These are phyloP conservation scores for Antechinus stuartii DNA, from an alignment of 2,113 vertebrate genomes.

Conservation along the genomic window DNA sequence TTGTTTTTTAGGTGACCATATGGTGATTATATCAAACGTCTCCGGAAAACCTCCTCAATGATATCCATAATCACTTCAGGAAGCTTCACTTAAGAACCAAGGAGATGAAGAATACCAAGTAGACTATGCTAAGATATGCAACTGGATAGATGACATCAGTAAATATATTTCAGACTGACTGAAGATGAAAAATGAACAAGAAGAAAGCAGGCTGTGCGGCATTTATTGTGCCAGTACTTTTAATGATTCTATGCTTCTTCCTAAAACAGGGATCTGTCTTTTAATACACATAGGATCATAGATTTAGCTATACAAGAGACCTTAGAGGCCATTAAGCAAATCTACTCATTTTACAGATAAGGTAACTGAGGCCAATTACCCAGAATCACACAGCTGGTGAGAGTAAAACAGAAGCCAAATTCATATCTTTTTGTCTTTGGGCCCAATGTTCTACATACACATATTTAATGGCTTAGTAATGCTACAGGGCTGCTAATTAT, in stretches of 20 bases:
- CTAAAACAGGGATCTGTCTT: neutral
- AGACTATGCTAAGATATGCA: neutral
- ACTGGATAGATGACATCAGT: neutral
- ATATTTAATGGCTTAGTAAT: neutral
- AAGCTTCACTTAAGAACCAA: neutral
- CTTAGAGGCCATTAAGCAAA: neutral
- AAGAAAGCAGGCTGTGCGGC: neutral
- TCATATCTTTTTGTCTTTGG: neutral
- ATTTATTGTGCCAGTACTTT: neutral
- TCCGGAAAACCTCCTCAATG: neutral
- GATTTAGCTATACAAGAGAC: neutral
- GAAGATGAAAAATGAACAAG: neutral
- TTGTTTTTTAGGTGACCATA: too few relatives aligned
- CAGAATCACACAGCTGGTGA: neutral
- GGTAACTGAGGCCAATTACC: neutral
- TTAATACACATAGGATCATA: neutral
- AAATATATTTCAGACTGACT: neutral
- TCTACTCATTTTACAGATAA: neutral
- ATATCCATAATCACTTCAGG: neutral
- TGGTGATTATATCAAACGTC: too few relatives aligned
- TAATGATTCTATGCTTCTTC: neutral
- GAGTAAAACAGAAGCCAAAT: neutral
- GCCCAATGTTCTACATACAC: neutral
- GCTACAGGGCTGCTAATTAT: neutral
- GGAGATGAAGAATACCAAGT: neutral